A percentile compares a stretch with the other conserved stretches of the same genome.
Evolutionary conservation across 2,797 vertebrate genomes (phyloP).

Genomic region (Falco berigora): DNA sequence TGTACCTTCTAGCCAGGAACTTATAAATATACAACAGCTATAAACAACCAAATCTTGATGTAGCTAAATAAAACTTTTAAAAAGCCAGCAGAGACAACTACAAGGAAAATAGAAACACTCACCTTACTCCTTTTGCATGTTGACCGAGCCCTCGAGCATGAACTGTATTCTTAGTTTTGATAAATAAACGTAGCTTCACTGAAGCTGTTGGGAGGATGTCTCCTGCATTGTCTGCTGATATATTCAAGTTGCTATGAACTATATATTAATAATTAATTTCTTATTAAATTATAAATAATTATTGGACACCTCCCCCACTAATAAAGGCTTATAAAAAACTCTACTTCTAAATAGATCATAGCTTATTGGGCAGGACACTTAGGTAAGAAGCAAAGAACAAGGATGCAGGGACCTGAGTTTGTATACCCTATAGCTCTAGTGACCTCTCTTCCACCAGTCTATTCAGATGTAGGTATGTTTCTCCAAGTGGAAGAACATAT

Average conservation of each 20-base stretch:
- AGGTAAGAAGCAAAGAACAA: neutral
- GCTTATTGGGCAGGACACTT: neutral
- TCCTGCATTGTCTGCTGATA: neutral
- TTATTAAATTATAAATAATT: neutral
- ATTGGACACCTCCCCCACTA: neutral
- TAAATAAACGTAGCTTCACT: neutral
- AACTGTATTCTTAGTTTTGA: neutral
- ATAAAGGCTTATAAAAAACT: neutral
- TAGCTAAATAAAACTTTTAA: neutral
- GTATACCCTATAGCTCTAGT: neutral
- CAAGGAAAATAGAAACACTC: neutral
- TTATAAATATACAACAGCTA: neutral
- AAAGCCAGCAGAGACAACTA: neutral
- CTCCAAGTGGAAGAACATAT: neutral
- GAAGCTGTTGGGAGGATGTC: neutral
- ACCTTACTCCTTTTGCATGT: neutral
- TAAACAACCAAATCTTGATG: neutral
- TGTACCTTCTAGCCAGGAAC: neutral
- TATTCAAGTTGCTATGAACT: neutral
- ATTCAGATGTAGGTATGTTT: neutral
- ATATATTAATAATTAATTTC: neutral
- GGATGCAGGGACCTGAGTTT: neutral
- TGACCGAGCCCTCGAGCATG: neutral
- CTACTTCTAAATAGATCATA: neutral
- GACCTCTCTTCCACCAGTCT: neutral